Conservation (phyloP, 2,797 vertebrate species). For the Galago senegalensis region DNA sequence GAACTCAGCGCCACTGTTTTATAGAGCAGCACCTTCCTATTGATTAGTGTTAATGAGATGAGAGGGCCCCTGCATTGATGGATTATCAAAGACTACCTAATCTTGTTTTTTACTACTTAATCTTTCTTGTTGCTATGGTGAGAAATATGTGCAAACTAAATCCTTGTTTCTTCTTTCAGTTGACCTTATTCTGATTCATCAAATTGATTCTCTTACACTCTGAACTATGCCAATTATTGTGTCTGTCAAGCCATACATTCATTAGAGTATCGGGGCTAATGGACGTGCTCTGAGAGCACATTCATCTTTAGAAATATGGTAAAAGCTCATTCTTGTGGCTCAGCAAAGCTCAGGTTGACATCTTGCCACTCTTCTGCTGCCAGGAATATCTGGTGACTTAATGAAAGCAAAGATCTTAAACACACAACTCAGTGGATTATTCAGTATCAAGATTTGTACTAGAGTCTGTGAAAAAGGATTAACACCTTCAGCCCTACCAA, state of each 20-base stretch:
- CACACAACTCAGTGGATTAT: conserved; percentile 83
- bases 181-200: conserved; percentile 84
- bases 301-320: conserved; percentile 85
- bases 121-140: conserved; percentile 77
- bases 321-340: conserved; percentile 86
- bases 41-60: conserved; percentile 78
- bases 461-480: conserved; percentile 84
- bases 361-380: conserved; percentile 84
- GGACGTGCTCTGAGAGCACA: conserved; percentile 83
- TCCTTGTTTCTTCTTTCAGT: conserved; percentile 79
- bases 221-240: conserved; percentile 85
- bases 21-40: conserved; percentile 76
- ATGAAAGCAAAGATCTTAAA: conserved; percentile 87
- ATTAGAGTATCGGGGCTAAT: conserved; percentile 81
- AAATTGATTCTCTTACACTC: conserved; percentile 84
- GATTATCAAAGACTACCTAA: conserved; percentile 81
- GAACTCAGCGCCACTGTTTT: conserved; percentile 80
- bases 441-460: conserved; percentile 84
- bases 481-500: conserved; percentile 85
- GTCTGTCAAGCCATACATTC: conserved; percentile 82
- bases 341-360: conserved; percentile 85
- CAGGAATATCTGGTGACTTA: conserved; percentile 88
- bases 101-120: conserved; percentile 72
- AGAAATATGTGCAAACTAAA: conserved; percentile 74
- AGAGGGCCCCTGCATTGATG: conserved; percentile 76